Evolutionary conservation across 1,140 invertebrate species (phyloP).

Genomic region (Papilio helenus): DNA sequence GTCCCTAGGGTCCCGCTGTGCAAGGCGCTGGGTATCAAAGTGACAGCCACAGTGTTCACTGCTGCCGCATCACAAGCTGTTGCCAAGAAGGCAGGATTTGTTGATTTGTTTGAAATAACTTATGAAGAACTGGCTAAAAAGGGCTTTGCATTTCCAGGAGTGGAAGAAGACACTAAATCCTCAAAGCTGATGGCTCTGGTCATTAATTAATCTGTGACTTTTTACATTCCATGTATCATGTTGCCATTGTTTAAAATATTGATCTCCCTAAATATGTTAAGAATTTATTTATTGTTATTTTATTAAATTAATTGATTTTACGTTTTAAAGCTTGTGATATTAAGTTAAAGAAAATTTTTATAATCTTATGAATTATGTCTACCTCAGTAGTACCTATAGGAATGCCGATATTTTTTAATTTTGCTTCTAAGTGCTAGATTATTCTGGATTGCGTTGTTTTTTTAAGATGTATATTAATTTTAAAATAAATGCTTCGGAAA

Average conservation of each 20-base stretch:
- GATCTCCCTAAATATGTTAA: constrained; percentile 24
- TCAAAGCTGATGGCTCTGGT: constrained; percentile 74
- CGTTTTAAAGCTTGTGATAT: not conserved
- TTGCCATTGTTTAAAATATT: not conserved
- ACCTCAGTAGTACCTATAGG: not conserved
- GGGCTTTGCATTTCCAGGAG: constrained; percentile 71
- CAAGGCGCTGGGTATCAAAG: constrained; percentile 69
- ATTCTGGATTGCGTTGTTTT: too few relatives aligned
- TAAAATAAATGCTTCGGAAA: not conserved
- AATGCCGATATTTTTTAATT: not conserved
- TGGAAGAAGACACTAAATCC: constrained; percentile 69
- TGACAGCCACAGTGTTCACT: constrained; percentile 80
- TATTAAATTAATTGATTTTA: not conserved
- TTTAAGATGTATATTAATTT: not conserved
- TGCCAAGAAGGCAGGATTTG: constrained; percentile 77
- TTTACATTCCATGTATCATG: not conserved
- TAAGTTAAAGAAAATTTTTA: not conserved
- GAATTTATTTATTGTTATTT: not conserved
- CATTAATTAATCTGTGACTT: constrained; percentile 48
- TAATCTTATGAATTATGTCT: not conserved
- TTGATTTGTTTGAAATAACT: constrained; percentile 66
- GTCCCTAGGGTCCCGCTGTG: constrained; percentile 74
- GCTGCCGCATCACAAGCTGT: constrained; percentile 77
- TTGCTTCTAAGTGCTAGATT: not conserved
- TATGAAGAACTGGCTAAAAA: constrained; percentile 74